Evolutionary conservation across 2,888 invertebrate genomes (phyloP).

Genomic region (Hirudinaria manillensis): DNA sequence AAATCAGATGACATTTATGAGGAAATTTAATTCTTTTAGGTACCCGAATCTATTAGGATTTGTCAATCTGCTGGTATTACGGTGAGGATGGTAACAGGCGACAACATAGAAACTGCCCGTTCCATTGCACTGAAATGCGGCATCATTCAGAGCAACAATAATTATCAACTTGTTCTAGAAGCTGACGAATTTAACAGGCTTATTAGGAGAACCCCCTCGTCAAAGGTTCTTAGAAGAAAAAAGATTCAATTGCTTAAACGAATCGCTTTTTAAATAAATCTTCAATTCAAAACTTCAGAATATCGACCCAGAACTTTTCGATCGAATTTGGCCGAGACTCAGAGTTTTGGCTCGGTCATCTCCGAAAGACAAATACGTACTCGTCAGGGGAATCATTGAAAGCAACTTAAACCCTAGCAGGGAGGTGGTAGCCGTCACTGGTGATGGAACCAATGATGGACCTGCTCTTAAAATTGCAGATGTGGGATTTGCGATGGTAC

Average conservation of each 20-base stretch:
- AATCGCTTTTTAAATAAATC: not conserved
- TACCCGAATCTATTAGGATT: constrained; percentile 81
- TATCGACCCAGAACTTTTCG: constrained; percentile 85
- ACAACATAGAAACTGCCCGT: constrained; percentile 95
- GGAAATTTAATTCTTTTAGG: constrained; percentile 57
- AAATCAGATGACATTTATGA: not conserved
- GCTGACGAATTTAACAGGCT: constrained; percentile 93
- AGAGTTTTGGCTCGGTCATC: constrained; percentile 92
- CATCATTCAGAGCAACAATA: constrained; percentile 81
- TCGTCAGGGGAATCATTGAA: constrained; percentile 98
- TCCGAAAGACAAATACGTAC: constrained; percentile 95
- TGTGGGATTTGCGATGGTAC: constrained; percentile 33
- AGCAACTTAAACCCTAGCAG: constrained; percentile 69
- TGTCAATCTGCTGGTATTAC: constrained; percentile 97
- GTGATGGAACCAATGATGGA: constrained; percentile 33
- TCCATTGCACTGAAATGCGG: constrained; percentile 97
- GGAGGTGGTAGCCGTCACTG: constrained; percentile 33
- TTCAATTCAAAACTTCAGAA: constrained; percentile 47
- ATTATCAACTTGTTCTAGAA: constrained; percentile 82
- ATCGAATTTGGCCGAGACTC: constrained; percentile 93
- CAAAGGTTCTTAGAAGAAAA: constrained; percentile 1
- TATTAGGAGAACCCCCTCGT: constrained; percentile 60
- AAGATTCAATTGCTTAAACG: not conserved
- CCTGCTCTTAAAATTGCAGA: constrained; percentile 32
- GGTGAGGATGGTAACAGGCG: constrained; percentile 98